Evolutionary conservation across 2,888 invertebrate genomes (phyloP).

Genomic region (Eristalinus sepulchralis): DNA sequence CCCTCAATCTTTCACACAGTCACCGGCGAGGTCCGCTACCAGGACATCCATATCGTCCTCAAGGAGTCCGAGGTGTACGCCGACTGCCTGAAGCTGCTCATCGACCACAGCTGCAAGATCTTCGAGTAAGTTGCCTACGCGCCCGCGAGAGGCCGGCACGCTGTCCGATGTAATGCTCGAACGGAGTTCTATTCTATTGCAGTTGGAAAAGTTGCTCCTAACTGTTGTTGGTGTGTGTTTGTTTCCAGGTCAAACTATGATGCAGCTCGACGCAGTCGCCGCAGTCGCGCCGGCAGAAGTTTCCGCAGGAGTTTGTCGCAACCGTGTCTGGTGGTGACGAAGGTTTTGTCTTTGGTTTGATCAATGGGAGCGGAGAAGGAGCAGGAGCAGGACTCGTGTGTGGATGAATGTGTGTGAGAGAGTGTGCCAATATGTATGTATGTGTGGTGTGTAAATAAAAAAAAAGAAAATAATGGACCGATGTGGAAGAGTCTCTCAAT

Average conservation of each 20-base stretch:
- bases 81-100: conserved; percentile 78
- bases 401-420: conserved; percentile 12
- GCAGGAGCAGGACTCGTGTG: background rate
- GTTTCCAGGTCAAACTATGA: conserved; percentile 41
- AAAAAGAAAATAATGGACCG: background rate
- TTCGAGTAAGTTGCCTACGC: conserved; percentile 79
- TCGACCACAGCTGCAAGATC: conserved; percentile 78
- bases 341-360: conserved; percentile 44
- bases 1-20: conserved; percentile 79
- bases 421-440: conserved; percentile 22
- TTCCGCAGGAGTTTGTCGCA: conserved; percentile 53
- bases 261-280: conserved; percentile 16
- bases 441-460: conserved; percentile 15
- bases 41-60: conserved; percentile 76
- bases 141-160: background rate
- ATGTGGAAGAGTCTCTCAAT: background rate
- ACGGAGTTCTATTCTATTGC: conserved; percentile 26
- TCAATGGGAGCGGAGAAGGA: background rate
- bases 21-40: conserved; percentile 75
- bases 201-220: conserved; percentile 50
- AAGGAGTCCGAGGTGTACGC: conserved; percentile 78
- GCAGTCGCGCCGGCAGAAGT: conserved; percentile 1
- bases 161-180: background rate
- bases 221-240: conserved; percentile 24
- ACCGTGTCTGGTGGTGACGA: conserved; percentile 53